These are phyloP conservation scores for Drosophila subpulchrella DNA, from an alignment of 1,140 invertebrate species.

Conservation along the genomic window DNA sequence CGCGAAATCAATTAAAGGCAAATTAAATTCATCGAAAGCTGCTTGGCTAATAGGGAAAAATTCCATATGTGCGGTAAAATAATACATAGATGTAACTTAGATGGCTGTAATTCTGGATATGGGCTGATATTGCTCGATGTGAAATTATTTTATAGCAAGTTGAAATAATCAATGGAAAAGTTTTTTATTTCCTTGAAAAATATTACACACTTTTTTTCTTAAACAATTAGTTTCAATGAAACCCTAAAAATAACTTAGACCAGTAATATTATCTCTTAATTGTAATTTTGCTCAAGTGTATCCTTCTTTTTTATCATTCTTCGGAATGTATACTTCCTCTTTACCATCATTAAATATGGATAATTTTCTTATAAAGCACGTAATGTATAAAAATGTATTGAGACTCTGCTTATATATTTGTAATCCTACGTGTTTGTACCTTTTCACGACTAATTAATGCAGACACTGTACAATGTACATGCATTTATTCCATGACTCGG, in stretches of 20 bases:
- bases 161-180: background rate
- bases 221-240: too few relatives aligned
- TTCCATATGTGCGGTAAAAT: constrained; percentile 8
- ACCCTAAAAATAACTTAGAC: too few relatives aligned
- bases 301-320: background rate
- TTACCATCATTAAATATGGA: background rate
- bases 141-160: background rate
- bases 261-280: background rate
- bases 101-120: background rate
- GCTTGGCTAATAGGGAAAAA: constrained; percentile 1
- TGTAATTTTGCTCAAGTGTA: background rate
- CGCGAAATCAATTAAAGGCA: constrained; percentile 45
- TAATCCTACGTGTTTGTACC: background rate
- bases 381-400: too few relatives aligned
- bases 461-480: constrained; percentile 30
- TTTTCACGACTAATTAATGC: constrained; percentile 46
- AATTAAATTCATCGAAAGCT: constrained; percentile 26
- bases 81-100: constrained; percentile 5
- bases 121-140: too few relatives aligned
- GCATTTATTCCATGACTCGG: constrained; percentile 27
- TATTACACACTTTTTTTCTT: too few relatives aligned
- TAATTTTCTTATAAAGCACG: background rate
- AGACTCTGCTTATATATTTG: background rate
- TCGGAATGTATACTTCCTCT: background rate
- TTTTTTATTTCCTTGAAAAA: too few relatives aligned